Evolutionary conservation across 2,888 invertebrate species (phyloP).

Genomic region (Polydesmus complanatus): DNA sequence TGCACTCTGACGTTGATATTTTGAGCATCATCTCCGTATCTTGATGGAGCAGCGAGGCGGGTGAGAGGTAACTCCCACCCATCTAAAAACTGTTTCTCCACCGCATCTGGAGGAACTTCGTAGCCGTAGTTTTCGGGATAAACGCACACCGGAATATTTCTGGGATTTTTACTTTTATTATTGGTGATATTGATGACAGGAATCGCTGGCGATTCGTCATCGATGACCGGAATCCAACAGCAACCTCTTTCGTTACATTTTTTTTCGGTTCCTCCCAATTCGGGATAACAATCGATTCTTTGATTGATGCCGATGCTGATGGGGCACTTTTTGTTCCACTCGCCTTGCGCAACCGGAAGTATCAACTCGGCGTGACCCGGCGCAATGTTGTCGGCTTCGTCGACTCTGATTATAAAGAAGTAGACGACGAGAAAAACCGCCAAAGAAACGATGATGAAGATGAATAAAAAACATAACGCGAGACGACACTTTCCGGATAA

Average conservation of each 20-base stretch:
- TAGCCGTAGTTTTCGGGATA: constrained; percentile 14
- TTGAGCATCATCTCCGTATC: constrained; percentile 7
- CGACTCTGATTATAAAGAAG: not conserved
- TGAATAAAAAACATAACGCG: not conserved
- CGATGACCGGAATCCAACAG: not conserved
- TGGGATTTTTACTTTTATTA: not conserved
- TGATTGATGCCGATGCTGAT: not conserved
- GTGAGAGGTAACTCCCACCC: constrained; percentile 4
- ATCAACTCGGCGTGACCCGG: not conserved
- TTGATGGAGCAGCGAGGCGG: not conserved
- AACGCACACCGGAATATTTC: constrained; percentile 2
- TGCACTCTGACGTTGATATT: constrained; percentile 1
- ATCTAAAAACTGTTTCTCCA: constrained; percentile 8
- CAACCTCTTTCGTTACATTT: not conserved
- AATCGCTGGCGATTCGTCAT: not conserved
- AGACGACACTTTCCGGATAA: not conserved
- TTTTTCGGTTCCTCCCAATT: not conserved
- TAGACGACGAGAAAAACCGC: not conserved
- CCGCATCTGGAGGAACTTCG: not conserved
- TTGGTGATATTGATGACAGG: not conserved
- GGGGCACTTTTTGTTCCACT: not conserved
- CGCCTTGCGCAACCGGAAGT: not conserved
- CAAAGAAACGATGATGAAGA: not conserved
- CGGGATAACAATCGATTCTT: not conserved
- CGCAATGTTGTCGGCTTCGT: not conserved